Evolutionary conservation across 2,113 vertebrate genomes (phyloP).

Genomic region (Empidonax traillii): DNA sequence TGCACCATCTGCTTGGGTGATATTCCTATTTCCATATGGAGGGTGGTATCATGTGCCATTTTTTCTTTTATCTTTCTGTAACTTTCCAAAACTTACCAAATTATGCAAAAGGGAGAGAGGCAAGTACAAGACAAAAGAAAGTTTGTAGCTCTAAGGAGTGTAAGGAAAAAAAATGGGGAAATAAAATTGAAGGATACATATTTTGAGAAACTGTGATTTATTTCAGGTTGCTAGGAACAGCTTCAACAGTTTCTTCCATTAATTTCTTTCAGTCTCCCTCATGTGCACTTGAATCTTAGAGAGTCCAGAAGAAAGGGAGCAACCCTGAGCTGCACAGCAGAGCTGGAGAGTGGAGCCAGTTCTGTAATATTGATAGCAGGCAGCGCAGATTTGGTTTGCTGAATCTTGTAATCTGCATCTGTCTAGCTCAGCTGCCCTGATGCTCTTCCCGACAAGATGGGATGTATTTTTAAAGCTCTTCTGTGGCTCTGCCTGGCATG

Average conservation of each 20-base stretch:
- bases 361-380: not conserved
- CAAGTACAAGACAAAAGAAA: not conserved
- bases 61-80: not conserved
- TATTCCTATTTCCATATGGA: accelerated
- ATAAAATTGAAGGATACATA: not conserved
- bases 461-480: not conserved
- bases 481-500: not conserved
- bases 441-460: not conserved
- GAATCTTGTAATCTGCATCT: not conserved
- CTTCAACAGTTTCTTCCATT: not conserved
- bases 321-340: not conserved
- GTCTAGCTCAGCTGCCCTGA: not conserved
- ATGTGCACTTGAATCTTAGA: not conserved
- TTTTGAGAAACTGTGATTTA: not conserved
- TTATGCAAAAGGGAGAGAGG: not conserved
- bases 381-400: not conserved
- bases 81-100: not conserved
- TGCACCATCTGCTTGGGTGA: not conserved
- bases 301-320: not conserved
- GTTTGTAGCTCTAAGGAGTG: not conserved
- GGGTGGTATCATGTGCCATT: not conserved
- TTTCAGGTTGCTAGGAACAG: not conserved
- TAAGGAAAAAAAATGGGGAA: not conserved
- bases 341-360: not conserved
- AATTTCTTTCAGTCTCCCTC: not conserved